Conservation (phyloP, 1,140 invertebrate species). For the Eufriesea mexicana region DNA sequence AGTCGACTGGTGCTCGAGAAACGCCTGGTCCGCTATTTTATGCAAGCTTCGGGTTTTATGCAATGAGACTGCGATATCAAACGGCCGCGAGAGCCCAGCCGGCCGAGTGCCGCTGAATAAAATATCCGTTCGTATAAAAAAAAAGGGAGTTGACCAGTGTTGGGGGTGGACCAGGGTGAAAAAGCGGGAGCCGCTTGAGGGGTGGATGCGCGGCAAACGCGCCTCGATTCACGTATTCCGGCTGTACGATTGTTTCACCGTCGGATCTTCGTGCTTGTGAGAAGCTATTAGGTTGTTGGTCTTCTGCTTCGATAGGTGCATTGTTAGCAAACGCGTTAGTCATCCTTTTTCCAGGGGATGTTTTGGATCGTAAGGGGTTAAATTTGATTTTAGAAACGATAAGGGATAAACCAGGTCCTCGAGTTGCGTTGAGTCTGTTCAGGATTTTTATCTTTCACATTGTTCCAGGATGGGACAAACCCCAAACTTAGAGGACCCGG, state of each 20-base stretch:
- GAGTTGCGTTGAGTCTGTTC: too few species aligned
- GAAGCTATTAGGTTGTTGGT: too few species aligned
- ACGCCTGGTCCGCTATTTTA: conserved; percentile 56
- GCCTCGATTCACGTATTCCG: conserved; percentile 51
- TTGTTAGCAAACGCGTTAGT: too few species aligned
- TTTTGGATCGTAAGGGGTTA: too few species aligned
- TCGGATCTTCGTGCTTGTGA: neutral
- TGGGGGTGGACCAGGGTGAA: neutral
- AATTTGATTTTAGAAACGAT: too few species aligned
- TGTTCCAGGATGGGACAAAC: too few species aligned
- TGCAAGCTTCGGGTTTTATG: conserved; percentile 68
- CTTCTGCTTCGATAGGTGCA: too few species aligned
- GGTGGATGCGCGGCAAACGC: conserved; percentile 11
- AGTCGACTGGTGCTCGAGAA: conserved; percentile 17
- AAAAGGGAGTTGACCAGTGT: neutral
- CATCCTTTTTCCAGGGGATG: too few species aligned
- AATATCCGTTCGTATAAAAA: conserved; percentile 45
- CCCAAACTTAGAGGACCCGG: too few species aligned
- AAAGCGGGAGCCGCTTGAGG: neutral
- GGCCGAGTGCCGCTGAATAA: conserved; percentile 67
- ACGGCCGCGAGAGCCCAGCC: conserved; percentile 55
- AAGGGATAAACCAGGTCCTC: too few species aligned
- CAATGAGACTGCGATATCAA: conserved; percentile 70
- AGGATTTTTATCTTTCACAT: too few species aligned
- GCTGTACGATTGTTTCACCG: neutral